phyloP scores from a whole-genome alignment of 2,113 vertebrate genomes.

The Perognathus longimembris region DNA sequence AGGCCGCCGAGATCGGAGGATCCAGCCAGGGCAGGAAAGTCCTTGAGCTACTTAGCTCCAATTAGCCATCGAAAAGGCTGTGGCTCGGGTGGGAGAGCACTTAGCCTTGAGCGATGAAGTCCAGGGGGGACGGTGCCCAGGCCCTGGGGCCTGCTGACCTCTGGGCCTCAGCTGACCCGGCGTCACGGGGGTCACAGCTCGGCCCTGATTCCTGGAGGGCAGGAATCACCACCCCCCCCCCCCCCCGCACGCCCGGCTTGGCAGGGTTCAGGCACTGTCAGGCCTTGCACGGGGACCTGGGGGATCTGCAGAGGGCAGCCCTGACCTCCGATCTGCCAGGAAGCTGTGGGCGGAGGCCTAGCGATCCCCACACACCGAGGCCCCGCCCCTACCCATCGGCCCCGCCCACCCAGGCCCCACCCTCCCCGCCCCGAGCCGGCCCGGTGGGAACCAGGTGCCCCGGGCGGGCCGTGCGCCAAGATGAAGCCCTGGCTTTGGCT shows the following conservation, averaged over 20 bases:
- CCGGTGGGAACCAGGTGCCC: background rate
- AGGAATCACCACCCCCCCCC: too few relatives aligned
- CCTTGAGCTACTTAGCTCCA: too few relatives aligned
- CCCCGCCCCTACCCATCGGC: background rate
- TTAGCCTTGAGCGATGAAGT: too few relatives aligned
- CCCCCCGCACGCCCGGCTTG: too few relatives aligned
- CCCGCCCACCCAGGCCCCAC: background rate
- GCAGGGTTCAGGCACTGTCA: too few relatives aligned
- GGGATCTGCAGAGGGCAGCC: background rate
- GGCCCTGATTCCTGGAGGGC: background rate
- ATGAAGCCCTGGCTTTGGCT: constrained; percentile 69
- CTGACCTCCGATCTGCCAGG: background rate
- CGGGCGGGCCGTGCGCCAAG: background rate
- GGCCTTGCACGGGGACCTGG: background rate
- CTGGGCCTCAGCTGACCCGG: background rate
- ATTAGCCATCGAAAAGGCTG: too few relatives aligned
- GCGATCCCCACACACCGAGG: background rate
- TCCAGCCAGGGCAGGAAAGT: too few relatives aligned
- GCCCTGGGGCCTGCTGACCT: background rate
- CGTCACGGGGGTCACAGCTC: background rate
- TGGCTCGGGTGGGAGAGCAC: too few relatives aligned
- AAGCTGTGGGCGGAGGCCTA: background rate
- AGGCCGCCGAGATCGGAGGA: too few relatives aligned
- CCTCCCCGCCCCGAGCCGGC: background rate
- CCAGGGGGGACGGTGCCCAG: too few relatives aligned